Percentiles rank a stretch among this genome's conserved stretches.
phyloP scores from a whole-genome alignment of 92 coral and sea anemone genomes.

The Bergia puertoricense region DNA sequence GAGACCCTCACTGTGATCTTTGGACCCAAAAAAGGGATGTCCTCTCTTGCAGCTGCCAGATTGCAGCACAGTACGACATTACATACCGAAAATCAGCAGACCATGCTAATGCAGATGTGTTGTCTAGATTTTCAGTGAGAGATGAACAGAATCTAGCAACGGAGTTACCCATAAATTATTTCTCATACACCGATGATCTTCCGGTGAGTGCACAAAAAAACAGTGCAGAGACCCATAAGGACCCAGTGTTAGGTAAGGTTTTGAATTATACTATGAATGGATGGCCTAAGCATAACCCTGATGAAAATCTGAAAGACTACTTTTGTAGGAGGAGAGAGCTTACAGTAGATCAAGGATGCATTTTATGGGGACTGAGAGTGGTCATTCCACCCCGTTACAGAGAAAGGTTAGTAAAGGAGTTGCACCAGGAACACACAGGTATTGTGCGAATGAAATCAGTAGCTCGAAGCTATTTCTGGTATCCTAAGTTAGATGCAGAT shows the following conservation, averaged over 20 bases:
- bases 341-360: conserved; percentile 49
- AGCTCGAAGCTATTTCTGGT: conserved; percentile 58
- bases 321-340: conserved; percentile 44
- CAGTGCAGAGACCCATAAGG: no score
- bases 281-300: conserved; percentile 38
- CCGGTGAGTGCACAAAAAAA: not conserved
- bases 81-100: conserved; percentile 32
- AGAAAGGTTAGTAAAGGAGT: conserved; percentile 41
- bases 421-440: conserved; percentile 61
- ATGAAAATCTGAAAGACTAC: conserved; percentile 48
- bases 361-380: conserved; percentile 28
- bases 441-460: conserved; percentile 59
- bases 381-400: conserved; percentile 42
- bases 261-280: not conserved
- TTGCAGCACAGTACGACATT: conserved; percentile 47
- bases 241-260: no score
- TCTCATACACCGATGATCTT: conserved; percentile 2
- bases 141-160: not conserved
- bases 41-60: conserved; percentile 36
- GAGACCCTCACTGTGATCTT: conserved; percentile 30
- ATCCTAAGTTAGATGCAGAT: conserved; percentile 51
- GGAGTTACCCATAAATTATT: not conserved
- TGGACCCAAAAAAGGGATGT: conserved; percentile 13
- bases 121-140: not conserved
- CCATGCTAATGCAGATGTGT: not conserved